Evolutionary conservation across 2,888 invertebrate genomes (phyloP).

Genomic region (Drosophila borealis): DNA sequence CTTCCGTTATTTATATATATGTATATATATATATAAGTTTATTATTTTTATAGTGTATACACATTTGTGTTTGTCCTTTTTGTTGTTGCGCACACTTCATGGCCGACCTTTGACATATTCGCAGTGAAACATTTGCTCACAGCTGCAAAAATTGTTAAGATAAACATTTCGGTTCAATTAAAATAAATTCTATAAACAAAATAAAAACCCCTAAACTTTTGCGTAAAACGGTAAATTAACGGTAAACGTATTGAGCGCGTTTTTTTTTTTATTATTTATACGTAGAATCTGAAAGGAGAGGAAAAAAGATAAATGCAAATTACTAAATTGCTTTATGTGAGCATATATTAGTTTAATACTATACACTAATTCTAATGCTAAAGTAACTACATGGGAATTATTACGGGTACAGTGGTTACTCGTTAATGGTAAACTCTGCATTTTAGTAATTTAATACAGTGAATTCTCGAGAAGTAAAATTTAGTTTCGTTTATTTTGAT

Average conservation of each 20-base stretch:
- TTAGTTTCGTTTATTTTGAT: neutral
- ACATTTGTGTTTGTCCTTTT: slow-evolving; percentile 60
- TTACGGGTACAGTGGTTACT: neutral
- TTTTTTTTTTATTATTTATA: slow-evolving; percentile 18
- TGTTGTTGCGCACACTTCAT: slow-evolving; percentile 76
- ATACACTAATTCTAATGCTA: too few relatives aligned
- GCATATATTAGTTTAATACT: too few relatives aligned
- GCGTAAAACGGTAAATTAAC: slow-evolving; percentile 47
- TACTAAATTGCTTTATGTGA: slow-evolving; percentile 8
- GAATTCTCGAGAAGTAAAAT: too few relatives aligned
- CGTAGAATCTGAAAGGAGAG: slow-evolving; percentile 63
- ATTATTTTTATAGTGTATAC: slow-evolving; percentile 52
- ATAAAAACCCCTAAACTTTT: slow-evolving; percentile 7
- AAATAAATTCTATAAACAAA: neutral
- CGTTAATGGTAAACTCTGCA: too few relatives aligned
- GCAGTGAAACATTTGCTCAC: slow-evolving; percentile 79
- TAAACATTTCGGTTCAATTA: slow-evolving; percentile 8
- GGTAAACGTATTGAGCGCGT: slow-evolving; percentile 43
- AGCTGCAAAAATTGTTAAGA: slow-evolving; percentile 66
- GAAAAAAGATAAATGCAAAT: neutral
- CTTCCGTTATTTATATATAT: slow-evolving; percentile 57
- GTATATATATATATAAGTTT: slow-evolving; percentile 6
- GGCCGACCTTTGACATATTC: slow-evolving; percentile 83
- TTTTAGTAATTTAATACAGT: too few relatives aligned
- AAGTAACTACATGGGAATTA: neutral